Evolutionary conservation across 2,113 vertebrate genomes (phyloP).

Genomic region (Corythaixoides concolor): DNA sequence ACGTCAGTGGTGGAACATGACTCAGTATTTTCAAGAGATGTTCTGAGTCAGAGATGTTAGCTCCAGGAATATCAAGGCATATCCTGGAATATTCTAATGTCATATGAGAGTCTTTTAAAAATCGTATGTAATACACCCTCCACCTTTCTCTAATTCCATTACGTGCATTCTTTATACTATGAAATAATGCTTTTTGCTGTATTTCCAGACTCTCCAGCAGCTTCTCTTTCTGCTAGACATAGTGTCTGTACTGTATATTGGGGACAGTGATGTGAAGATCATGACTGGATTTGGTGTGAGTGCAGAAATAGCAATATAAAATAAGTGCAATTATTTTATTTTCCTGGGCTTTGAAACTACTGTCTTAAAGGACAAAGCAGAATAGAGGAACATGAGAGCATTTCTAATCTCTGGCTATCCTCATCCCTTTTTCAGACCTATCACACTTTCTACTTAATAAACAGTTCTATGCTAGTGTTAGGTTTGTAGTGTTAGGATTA

Average conservation of each 20-base stretch:
- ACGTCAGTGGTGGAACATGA: not conserved
- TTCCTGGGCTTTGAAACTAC: not conserved
- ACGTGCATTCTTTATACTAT: not conserved
- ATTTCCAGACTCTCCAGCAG: not conserved
- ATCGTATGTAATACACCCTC: rapidly evolving
- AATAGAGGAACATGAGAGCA: not conserved
- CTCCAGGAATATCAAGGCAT: not conserved
- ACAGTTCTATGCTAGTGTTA: not conserved
- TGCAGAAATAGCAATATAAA: not conserved
- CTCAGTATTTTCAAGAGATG: not conserved
- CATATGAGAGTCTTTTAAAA: not conserved
- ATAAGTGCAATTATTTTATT: not conserved
- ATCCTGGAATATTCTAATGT: not conserved
- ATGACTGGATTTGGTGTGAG: not conserved
- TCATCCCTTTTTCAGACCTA: not conserved
- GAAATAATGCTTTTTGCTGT: not conserved
- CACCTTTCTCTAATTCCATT: not conserved
- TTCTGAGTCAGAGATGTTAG: not conserved
- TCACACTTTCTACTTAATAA: not conserved
- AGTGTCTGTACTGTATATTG: not conserved
- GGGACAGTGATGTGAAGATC: not conserved
- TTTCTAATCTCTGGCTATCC: not conserved
- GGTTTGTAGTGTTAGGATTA: not conserved
- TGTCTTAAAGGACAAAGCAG: not conserved
- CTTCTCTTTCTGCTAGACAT: not conserved